A percentile compares a stretch with the other conserved stretches of the same genome.
phyloP scores from a whole-genome alignment of 2,797 vertebrate genomes.

The Centroberyx gerrardi region DNA sequence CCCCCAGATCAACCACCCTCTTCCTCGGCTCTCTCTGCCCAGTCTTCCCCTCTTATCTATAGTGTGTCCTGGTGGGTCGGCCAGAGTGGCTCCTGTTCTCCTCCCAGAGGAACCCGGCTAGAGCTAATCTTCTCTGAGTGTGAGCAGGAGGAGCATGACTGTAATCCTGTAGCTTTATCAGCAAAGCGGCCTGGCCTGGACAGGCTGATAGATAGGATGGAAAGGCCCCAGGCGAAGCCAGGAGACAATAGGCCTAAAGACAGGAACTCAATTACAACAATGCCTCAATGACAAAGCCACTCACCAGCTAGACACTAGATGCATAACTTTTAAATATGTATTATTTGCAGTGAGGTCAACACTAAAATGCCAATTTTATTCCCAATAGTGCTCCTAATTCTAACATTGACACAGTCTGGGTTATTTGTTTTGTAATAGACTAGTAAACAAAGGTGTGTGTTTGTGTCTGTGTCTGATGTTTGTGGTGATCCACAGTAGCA shows the following conservation, averaged over 20 bases:
- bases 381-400: slow-evolving; percentile 39
- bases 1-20: slow-evolving; percentile 61
- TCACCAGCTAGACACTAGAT: slow-evolving; percentile 42
- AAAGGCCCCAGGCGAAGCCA: slow-evolving; percentile 57
- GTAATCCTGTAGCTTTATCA: slow-evolving; percentile 87
- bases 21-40: slow-evolving; percentile 50
- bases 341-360: slow-evolving; percentile 63
- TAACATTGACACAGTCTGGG: slow-evolving; percentile 55
- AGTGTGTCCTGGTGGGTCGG: slow-evolving; percentile 73
- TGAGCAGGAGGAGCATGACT: slow-evolving; percentile 68
- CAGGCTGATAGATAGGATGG: slow-evolving; percentile 65
- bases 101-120: slow-evolving; percentile 79
- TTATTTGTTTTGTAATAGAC: slow-evolving; percentile 68
- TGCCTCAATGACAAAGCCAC: slow-evolving; percentile 69
- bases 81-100: slow-evolving; percentile 81
- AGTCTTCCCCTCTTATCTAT: slow-evolving; percentile 63
- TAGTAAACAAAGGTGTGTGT: slow-evolving; percentile 53
- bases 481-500: slow-evolving; percentile 46
- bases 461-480: slow-evolving; percentile 29
- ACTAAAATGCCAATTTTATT: slow-evolving; percentile 52
- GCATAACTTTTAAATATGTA: slow-evolving; percentile 64
- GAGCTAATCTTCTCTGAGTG: slow-evolving; percentile 74
- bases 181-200: slow-evolving; percentile 66
- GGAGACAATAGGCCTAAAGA: slow-evolving; percentile 58
- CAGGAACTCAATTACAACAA: slow-evolving; percentile 66